phyloP scores from a whole-genome alignment of 2,888 invertebrate genomes.

The Uloborus plumipes region DNA sequence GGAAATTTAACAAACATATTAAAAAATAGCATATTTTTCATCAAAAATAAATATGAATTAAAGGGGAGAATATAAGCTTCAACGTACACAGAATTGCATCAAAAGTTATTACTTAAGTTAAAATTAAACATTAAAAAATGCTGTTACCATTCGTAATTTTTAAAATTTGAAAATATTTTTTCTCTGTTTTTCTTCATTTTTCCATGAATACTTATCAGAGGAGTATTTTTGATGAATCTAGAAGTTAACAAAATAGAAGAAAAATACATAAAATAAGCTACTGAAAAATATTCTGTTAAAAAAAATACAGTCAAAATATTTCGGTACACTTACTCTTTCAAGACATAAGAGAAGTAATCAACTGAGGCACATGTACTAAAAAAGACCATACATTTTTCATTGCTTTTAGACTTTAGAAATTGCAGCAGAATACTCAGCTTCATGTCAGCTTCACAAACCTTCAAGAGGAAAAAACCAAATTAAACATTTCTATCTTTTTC shows the following conservation, averaged over 20 bases:
- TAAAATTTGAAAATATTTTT: conserved; percentile 86
- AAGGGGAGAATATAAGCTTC: too few species aligned
- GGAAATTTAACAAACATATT: too few species aligned
- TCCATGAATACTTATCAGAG: conserved; percentile 88
- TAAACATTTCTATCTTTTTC: too few species aligned
- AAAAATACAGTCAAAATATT: neutral
- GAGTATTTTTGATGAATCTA: conserved; percentile 72
- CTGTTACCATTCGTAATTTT: conserved; percentile 77
- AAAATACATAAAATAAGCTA: neutral
- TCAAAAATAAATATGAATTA: too few species aligned
- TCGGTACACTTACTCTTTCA: conserved; percentile 71
- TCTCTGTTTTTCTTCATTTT: conserved; percentile 92
- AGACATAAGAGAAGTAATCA: conserved; percentile 86
- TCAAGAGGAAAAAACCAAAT: neutral
- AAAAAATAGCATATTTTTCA: too few species aligned
- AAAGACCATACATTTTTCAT: conserved; percentile 85
- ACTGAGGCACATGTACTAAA: conserved; percentile 96
- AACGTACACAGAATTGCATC: too few species aligned
- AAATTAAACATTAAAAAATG: neutral
- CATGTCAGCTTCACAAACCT: conserved; percentile 73
- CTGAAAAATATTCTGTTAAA: neutral
- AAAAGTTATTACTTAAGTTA: neutral
- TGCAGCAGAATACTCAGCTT: conserved; percentile 85
- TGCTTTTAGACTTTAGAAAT: conserved; percentile 78
- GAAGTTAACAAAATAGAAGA: conserved; percentile 4